phyloP scores from a whole-genome alignment of 2,888 invertebrate genomes.

The Exephanes ischioxanthus region DNA sequence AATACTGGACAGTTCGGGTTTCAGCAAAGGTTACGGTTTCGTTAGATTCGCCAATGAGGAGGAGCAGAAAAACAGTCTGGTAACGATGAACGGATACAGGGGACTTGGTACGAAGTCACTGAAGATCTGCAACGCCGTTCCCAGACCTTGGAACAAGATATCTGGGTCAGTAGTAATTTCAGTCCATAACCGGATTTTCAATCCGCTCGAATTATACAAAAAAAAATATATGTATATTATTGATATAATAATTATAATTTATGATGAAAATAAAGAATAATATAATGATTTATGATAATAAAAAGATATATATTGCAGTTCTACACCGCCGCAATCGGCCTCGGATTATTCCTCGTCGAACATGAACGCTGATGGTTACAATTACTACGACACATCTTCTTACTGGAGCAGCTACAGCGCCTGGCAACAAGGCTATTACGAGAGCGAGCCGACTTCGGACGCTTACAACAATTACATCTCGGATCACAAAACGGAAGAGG shows the following conservation, averaged over 20 bases:
- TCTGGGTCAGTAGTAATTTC: conserved; percentile 75
- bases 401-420: conserved; percentile 95
- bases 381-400: conserved; percentile 93
- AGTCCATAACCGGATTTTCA: not conserved
- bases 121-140: conserved; percentile 97
- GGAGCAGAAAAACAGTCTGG: conserved; percentile 96
- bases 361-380: conserved; percentile 81
- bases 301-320: conserved; percentile 83
- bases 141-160: conserved; percentile 88
- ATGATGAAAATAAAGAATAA: not conserved
- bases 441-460: conserved; percentile 86
- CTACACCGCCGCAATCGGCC: conserved; percentile 86
- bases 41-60: conserved; percentile 97
- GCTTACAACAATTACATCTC: conserved; percentile 85
- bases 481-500: conserved; percentile 86
- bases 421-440: conserved; percentile 91
- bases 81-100: conserved; percentile 96
- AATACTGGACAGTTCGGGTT: conserved; percentile 94
- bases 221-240: not conserved
- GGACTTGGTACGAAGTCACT: conserved; percentile 95
- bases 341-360: conserved; percentile 82
- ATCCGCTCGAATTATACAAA: not conserved
- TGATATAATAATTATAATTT: not conserved
- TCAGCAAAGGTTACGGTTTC: conserved; percentile 98
- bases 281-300: not conserved